A percentile compares a stretch with the other conserved stretches of the same genome.
Evolutionary conservation across 92 coral and sea anemone genomes (phyloP).

Genomic region (Siderastrea radians): DNA sequence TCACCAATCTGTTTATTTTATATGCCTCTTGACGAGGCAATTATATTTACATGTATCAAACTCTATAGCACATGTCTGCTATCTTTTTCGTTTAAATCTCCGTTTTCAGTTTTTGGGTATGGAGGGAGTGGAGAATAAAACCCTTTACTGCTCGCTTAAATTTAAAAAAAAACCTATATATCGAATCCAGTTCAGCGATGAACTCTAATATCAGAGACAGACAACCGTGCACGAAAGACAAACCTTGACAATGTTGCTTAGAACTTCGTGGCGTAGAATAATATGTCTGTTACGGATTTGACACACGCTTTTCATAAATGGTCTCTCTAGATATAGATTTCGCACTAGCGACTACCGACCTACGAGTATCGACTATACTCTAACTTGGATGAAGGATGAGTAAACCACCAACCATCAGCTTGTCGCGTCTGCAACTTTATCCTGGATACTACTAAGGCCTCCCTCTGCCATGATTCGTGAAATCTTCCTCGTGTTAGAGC

Average conservation of each 20-base stretch:
- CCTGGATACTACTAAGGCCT: slow-evolving; percentile 6
- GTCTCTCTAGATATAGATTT: too few relatives aligned
- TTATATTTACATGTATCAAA: background rate
- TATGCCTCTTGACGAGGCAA: too few relatives aligned
- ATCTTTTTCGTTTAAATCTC: background rate
- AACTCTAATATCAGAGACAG: too few relatives aligned
- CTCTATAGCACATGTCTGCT: background rate
- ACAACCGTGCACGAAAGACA: too few relatives aligned
- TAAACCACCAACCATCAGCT: slow-evolving; percentile 18
- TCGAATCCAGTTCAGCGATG: too few relatives aligned
- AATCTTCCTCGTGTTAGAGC: slow-evolving; percentile 66
- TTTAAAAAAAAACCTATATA: too few relatives aligned
- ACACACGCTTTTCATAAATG: too few relatives aligned
- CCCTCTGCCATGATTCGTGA: slow-evolving; percentile 70
- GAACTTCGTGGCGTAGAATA: too few relatives aligned
- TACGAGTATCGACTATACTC: background rate
- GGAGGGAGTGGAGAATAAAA: background rate
- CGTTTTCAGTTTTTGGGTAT: background rate
- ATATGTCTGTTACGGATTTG: too few relatives aligned
- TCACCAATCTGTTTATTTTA: too few relatives aligned
- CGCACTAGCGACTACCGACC: too few relatives aligned
- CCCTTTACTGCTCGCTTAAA: background rate
- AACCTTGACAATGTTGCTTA: too few relatives aligned
- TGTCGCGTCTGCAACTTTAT: slow-evolving; percentile 9
- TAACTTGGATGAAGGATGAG: background rate